Base-by-base conservation (phyloP, 2,113 vertebrate species). In the Psilopogon haemacephalus region DNA sequence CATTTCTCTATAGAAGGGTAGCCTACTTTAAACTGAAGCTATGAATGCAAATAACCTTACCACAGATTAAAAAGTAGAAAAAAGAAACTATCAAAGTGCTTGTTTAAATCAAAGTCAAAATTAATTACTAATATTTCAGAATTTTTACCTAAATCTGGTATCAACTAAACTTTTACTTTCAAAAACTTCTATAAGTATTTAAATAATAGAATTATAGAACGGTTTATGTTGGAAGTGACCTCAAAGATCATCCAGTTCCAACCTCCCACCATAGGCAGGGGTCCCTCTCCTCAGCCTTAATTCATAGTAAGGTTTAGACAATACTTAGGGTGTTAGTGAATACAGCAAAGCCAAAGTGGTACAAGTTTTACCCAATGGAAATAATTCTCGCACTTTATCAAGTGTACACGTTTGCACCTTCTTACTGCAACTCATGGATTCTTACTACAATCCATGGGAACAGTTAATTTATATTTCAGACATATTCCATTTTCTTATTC, bases 401-500 rank as follows among this genome's bases (percentile, higher is more conserved):
- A 14, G 1, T 20, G 26, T 33, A 40, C 4, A 69, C 62, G 26
- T 76, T 87, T 73, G 16, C 35, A 30, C n/a, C 75, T 92, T 86
- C 58, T 42, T 71, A 46, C n/a, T 74, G 37, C 70, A 73, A 33
- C 33, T 93, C 42, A n/a, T n/a, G n/a, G n/a, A n/a, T n/a, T n/a
- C n/a, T n/a, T n/a, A n/a, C n/a, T n/a, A n/a, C n/a, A n/a, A n/a
- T 82, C 38, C 48, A 19, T 12, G 7, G 44, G 40, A 94, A 62
- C 14, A n/a, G 18, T 48, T 58, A 86, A 58, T 69, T 58, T 84
- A 37, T 0, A 1, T 65, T 86, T 86, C 64, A 86, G 44, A 52
- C 24, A 17, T 42, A 64, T 56, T 16, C 48, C 33, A 48, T 73
- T 92, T 92, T 94, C 72, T 79, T 75, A 46, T 74, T 55, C 35